Evolutionary conservation across 2,797 vertebrate genomes (phyloP).

Genomic region (Picus viridis): DNA sequence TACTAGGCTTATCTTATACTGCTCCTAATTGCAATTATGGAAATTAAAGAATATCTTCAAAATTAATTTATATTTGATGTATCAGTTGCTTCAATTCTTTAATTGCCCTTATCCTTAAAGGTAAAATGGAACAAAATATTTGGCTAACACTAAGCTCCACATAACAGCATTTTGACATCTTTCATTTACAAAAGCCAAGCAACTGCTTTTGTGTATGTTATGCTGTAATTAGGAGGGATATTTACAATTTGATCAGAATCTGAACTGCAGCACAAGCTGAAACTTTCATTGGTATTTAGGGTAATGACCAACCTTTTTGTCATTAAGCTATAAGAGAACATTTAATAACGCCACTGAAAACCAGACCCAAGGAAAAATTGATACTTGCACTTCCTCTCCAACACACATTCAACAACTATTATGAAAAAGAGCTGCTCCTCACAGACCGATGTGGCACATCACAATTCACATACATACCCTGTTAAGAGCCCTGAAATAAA

Average conservation of each 20-base stretch:
- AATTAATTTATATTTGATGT: slow-evolving; percentile 19
- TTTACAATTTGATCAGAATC: slow-evolving; percentile 16
- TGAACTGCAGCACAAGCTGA: neutral
- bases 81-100: neutral
- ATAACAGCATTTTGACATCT: neutral
- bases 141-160: neutral
- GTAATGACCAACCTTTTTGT: neutral
- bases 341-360: slow-evolving; percentile 10
- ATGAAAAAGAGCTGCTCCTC: neutral
- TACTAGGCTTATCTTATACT: neutral
- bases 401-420: neutral
- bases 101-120: slow-evolving; percentile 22
- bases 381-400: neutral
- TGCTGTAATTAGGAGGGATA: neutral
- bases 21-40: slow-evolving; percentile 23
- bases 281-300: neutral
- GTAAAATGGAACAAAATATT: neutral
- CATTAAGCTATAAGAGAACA: neutral
- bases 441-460: neutral
- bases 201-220: neutral
- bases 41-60: slow-evolving; percentile 28
- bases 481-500: neutral
- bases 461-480: neutral
- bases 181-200: neutral
- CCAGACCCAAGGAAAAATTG: slow-evolving; percentile 9